Evolutionary conservation across 2,113 vertebrate species (phyloP).

Genomic region (Mionectes macconnelli): DNA sequence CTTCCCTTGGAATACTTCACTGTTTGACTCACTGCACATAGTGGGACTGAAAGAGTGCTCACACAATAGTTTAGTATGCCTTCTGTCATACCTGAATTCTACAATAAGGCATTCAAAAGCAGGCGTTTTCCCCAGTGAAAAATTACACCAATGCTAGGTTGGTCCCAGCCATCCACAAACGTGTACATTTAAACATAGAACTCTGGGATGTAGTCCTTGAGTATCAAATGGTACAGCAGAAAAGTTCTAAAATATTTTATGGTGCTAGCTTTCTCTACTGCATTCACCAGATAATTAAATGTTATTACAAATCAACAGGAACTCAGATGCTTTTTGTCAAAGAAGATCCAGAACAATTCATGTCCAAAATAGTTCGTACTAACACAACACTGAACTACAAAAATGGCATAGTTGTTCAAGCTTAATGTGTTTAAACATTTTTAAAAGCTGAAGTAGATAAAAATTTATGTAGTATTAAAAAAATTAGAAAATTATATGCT

Average conservation of each 20-base stretch:
- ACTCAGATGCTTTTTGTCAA: not conserved
- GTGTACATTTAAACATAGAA: not conserved
- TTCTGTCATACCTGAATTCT: not conserved
- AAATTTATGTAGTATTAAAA: not conserved
- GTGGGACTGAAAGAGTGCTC: not conserved
- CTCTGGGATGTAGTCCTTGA: not conserved
- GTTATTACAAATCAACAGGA: not conserved
- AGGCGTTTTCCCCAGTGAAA: not conserved
- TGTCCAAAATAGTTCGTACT: not conserved
- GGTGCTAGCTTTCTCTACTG: not conserved
- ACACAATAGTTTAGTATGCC: not conserved
- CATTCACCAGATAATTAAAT: not conserved
- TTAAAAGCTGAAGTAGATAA: not conserved
- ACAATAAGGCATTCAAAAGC: not conserved
- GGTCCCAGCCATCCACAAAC: not conserved
- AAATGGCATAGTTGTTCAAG: not conserved
- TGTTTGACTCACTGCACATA: not conserved
- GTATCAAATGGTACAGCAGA: not conserved
- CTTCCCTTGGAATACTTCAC: not conserved
- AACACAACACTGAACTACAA: not conserved
- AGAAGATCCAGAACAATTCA: not conserved
- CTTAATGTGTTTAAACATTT: not conserved
- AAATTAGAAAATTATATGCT: not conserved
- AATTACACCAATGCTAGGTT: not conserved
- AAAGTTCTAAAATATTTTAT: not conserved